Conservation (phyloP, 2,888 invertebrate species). For the Cantharis lateralis region DNA sequence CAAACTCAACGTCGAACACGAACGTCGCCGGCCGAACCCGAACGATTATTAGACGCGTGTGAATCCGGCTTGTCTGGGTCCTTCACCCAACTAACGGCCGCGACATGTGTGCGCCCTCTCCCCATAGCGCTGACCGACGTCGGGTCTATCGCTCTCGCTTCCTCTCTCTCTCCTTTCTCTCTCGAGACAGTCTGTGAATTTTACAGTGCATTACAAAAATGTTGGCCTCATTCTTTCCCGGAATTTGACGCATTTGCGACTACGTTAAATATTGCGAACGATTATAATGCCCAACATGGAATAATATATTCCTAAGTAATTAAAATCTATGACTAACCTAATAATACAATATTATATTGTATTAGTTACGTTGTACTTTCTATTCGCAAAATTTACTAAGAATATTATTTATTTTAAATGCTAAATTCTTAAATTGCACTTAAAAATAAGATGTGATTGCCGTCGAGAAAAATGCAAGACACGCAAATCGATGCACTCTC, state of each 20-base stretch:
- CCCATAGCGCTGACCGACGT: slow-evolving; percentile 31
- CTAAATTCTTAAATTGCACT: background rate
- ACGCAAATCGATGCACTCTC: background rate
- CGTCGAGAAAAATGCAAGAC: background rate
- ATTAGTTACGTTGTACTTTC: background rate
- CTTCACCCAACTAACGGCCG: slow-evolving; percentile 59
- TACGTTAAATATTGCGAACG: background rate
- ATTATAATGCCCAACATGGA: background rate
- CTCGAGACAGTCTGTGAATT: slow-evolving; percentile 26
- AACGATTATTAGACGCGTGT: slow-evolving; percentile 45
- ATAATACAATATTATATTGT: no score
- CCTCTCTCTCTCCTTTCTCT: background rate
- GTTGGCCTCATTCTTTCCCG: slow-evolving; percentile 35
- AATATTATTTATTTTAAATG: background rate
- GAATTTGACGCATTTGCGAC: slow-evolving; percentile 26
- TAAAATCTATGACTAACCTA: background rate
- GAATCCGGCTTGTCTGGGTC: slow-evolving; percentile 57
- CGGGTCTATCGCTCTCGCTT: slow-evolving; percentile 29
- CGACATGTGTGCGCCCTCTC: slow-evolving; percentile 42
- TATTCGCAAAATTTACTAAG: background rate
- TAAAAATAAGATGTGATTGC: background rate
- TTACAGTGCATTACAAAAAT: slow-evolving; percentile 46
- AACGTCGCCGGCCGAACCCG: slow-evolving; percentile 31
- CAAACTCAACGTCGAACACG: slow-evolving; percentile 31
- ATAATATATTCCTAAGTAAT: background rate